Evolutionary conservation across 2,888 invertebrate species (phyloP).

Genomic region (Galeopsomyia nigrocyanea): DNA sequence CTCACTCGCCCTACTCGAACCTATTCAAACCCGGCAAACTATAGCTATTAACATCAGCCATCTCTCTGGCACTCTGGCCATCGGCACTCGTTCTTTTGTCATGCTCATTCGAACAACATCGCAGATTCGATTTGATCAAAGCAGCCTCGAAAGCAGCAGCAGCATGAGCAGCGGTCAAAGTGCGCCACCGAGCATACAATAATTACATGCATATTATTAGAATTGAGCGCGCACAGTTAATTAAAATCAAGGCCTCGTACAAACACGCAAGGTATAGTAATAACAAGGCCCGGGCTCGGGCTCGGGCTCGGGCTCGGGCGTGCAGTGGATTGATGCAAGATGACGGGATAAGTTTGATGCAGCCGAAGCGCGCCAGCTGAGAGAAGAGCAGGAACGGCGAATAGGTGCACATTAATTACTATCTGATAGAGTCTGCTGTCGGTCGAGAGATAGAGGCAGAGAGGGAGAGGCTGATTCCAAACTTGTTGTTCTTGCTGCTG

Average conservation of each 20-base stretch:
- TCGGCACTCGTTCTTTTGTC: too few species aligned
- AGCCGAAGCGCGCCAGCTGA: slow-evolving; percentile 61
- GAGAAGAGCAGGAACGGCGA: slow-evolving; percentile 61
- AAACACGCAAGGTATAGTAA: too few species aligned
- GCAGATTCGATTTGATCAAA: too few species aligned
- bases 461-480: slow-evolving; percentile 67
- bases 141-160: too few species aligned
- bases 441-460: too few species aligned
- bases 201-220: too few species aligned
- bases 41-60: too few species aligned
- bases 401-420: slow-evolving; percentile 66
- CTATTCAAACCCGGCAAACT: slow-evolving; percentile 52
- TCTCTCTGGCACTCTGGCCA: too few species aligned
- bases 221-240: neutral
- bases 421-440: slow-evolving; percentile 69
- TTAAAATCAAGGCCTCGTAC: slow-evolving; percentile 29
- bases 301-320: too few species aligned
- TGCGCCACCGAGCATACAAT: too few species aligned
- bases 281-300: neutral
- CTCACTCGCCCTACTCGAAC: slow-evolving; percentile 67
- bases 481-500: slow-evolving; percentile 65
- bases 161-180: too few species aligned
- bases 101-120: too few species aligned
- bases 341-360: slow-evolving; percentile 29
- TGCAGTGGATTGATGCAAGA: neutral